Percentiles rank a stretch among this genome's conserved stretches.
Conservation (phyloP, 1,140 invertebrate genomes). For the Trachelipus rathkii region DNA sequence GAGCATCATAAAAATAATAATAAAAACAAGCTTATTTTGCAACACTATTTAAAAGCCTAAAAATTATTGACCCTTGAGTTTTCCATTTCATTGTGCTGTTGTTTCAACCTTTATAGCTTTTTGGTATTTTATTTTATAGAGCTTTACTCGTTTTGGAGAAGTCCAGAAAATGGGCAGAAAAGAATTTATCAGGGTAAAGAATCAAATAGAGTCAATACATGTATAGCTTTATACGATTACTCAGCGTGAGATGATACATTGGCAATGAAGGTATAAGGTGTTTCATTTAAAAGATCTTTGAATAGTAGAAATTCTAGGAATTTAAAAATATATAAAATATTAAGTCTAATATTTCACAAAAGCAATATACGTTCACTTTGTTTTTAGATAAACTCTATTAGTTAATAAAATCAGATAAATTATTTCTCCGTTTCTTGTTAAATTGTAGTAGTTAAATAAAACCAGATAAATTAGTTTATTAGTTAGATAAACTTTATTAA, state of each 20-base stretch:
- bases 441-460: too few relatives aligned
- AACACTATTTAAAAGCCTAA: too few relatives aligned
- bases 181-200: constrained; percentile 82
- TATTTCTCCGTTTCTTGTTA: too few relatives aligned
- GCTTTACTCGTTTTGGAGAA: constrained; percentile 94
- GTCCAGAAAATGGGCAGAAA: constrained; percentile 85
- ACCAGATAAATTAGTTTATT: too few relatives aligned
- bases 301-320: neutral
- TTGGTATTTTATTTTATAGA: constrained; percentile 50
- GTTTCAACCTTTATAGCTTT: too few relatives aligned
- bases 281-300: constrained; percentile 28
- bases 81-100: too few relatives aligned
- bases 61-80: too few relatives aligned
- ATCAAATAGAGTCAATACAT: constrained; percentile 74
- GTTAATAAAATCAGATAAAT: too few relatives aligned
- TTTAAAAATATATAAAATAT: neutral
- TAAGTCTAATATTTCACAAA: neutral
- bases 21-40: too few relatives aligned
- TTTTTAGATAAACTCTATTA: neutral
- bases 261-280: constrained; percentile 59
- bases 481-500: too few relatives aligned
- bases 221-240: constrained; percentile 93
- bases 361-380: neutral
- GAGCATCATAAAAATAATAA: too few relatives aligned
- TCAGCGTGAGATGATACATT: constrained; percentile 76